Evolutionary conservation across 2,113 vertebrate genomes (phyloP), one percentile per base, ranked within the genome.

Genomic region (Ursus arctos): DNA sequence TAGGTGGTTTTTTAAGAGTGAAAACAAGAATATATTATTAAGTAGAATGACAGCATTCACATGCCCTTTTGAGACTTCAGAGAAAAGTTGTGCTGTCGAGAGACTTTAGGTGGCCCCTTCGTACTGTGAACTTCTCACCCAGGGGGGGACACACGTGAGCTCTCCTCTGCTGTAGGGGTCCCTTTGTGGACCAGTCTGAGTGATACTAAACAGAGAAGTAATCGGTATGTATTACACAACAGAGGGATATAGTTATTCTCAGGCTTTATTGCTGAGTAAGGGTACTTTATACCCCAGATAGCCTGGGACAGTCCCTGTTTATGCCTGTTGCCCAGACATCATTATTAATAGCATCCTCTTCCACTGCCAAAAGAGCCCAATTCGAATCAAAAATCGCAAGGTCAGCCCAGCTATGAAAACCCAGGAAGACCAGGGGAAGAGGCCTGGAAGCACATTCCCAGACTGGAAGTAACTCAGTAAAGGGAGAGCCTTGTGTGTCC

Each of bases 371-470:
- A 91, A 92, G 43, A 91, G 67, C 69, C 14, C n/a, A 40, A 26
- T 80, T 84, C 79, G 51, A 47, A 61, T 96, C 81, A 88, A 95
- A 81, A 95, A 49, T 61, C 16, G 6, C 65, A 53, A 8, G 14
- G 47, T 88, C 31, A 13, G 59, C 69, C 13, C 57, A 83, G 82
- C 71, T 65, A 2, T 85, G 55, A 77, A 92, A 76, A 81, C 47
- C 61, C 22, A 82, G 67, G 59, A 71, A 36, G 59, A 47, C 43
- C 8, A 40, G 2, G 0, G n/a, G 67, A 77, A 13, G 57, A 80
- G 49, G 36, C 18, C 69, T 85, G 3, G 16, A 26, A 13, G 40
- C 33, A 55, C 26, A n/a, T 74, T 81, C 26, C 69, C 36, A 61
- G 81, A 43, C 26, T 65, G 15, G 31, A 76, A 91, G 53, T 69